Base-by-base conservation (phyloP, 2,113 vertebrate genomes). In the Cottus gobio region DNA sequence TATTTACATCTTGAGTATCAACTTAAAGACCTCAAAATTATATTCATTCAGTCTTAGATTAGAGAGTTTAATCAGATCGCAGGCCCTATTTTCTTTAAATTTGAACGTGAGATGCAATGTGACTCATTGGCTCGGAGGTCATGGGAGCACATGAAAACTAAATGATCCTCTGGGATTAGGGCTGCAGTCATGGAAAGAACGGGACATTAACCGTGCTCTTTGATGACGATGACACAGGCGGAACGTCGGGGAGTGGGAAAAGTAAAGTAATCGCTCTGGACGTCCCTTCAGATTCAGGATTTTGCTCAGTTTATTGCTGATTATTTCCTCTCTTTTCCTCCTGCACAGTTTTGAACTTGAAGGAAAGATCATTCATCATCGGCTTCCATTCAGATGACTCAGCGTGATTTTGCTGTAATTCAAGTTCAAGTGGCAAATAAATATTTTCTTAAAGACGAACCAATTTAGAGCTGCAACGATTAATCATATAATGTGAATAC, bases 141-240 rank as follows among this genome's bases (percentile, higher is more conserved):
- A 87, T 82, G 84, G 77, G 86, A 86, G 62, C 66, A 63, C 56
- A 68, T 68, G 57, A 79, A 65, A 87, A 71, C 50, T 56, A 46
- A 70, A 60, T 44, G 63, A 86, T 89, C 84, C 81, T 83, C 44
- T 63, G 86, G 91, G 88, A 90, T 77, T 34, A 86, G 10, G 64
- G 50, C 44, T 82, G 72, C 56, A 65, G 82, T 93, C 91, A 91
- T 92, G 92, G 90, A 93, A 92, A 91, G 90, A 85, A 37, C 52
- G 36, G 67, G 68, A 82, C 79, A 60, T 80, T 66, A 66, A 67
- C 62, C 44, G 1, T 22, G 68, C 46, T 75, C 83, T 91, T 90
- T 91, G 80, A 90, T 92, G 78, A 78, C 84, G 54, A 82, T 80
- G 85, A 81, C 65, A 80, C 70, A 84, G 82, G 90, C 63, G 71